These are phyloP conservation scores for Polydrusus pterygomalis DNA, from an alignment of 2,888 invertebrate species.

Conservation along the genomic window DNA sequence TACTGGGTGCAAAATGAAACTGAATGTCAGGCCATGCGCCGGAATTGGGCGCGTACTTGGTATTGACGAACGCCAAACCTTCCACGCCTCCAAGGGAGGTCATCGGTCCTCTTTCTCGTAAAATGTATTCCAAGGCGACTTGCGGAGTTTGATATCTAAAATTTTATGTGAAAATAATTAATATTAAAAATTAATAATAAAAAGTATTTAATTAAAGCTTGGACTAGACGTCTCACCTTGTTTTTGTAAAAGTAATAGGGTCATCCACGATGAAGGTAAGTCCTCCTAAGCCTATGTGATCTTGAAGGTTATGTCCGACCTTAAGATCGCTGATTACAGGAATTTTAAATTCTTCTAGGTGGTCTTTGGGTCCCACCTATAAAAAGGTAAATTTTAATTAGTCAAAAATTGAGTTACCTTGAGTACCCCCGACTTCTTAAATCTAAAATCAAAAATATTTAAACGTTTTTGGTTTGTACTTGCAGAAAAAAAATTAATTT, in stretches of 20 bases:
- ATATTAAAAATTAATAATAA: too few species aligned
- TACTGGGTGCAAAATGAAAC: slow-evolving; percentile 90
- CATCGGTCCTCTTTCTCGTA: slow-evolving; percentile 88
- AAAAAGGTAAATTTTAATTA: neutral
- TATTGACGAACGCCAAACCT: slow-evolving; percentile 90
- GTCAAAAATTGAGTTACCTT: too few species aligned
- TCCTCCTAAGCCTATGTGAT: slow-evolving; percentile 91
- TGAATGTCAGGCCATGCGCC: slow-evolving; percentile 90
- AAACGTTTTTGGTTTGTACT: too few species aligned
- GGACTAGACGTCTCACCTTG: slow-evolving; percentile 74
- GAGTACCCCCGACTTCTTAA: too few species aligned
- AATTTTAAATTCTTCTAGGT: slow-evolving; percentile 82
- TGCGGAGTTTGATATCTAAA: slow-evolving; percentile 80
- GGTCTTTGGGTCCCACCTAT: slow-evolving; percentile 81
- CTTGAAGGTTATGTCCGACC: slow-evolving; percentile 90
- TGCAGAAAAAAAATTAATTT: too few species aligned
- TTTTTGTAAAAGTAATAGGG: slow-evolving; percentile 85
- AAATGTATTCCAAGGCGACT: slow-evolving; percentile 87
- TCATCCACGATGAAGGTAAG: slow-evolving; percentile 88
- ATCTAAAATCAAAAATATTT: too few species aligned
- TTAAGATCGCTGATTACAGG: slow-evolving; percentile 84
- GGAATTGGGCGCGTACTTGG: slow-evolving; percentile 86
- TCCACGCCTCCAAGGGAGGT: slow-evolving; percentile 88
- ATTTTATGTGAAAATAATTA: neutral
- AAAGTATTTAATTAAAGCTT: too few species aligned